Evolutionary conservation across 2,113 vertebrate species (phyloP), one percentile per base, ranked within the genome.

Genomic region (Poeciliopsis occidentalis): DNA sequence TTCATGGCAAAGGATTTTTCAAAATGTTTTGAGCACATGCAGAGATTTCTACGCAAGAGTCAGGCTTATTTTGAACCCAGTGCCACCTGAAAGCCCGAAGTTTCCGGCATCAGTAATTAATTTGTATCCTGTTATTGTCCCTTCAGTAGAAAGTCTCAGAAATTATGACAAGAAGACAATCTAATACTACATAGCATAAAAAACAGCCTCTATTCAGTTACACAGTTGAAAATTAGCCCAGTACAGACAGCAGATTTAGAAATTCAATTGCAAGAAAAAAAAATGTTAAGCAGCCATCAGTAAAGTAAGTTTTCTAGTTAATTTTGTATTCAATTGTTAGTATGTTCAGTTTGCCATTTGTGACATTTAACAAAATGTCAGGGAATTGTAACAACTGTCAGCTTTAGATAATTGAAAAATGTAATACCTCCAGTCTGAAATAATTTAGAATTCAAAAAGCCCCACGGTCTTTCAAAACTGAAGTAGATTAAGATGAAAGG

Each of bases 401-500:
- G 22, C 51, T 57, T 57, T 57, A 57, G 51, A 3, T n/a, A 11
- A 62, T 69, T 65, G 29, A 7, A 57, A 73, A 69, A 60, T 60
- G 7, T 61, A 54, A 73, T 24, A n/a, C 15, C 27, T 67, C 12
- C 41, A 47, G 65, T 6, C 13, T 67, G 31, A 32, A 67, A 27
- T 67, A 17, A 37, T 57, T 19, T 57, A 47, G 5, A 65, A 0
- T 2, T 51, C 10, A 51, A 57, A 57, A 24, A 24, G 5, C 24
- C 51, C 8, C 51, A 57, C 11, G 51, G 51, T 24, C 51, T 57
- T 57, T 13, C 24, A 24, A 57, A 57, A 57, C 7, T 57, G 3
- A 57, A 57, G 41, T 12, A 26, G 17, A 17, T 57, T n/a, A 57
- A 57, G 8, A 57, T 57, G 51, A 57, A 57, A 57, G 24, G 7